A percentile compares a stretch with the other conserved stretches of the same genome.
phyloP scores from a whole-genome alignment of 2,888 invertebrate genomes.

The Diarsia dahlii region DNA sequence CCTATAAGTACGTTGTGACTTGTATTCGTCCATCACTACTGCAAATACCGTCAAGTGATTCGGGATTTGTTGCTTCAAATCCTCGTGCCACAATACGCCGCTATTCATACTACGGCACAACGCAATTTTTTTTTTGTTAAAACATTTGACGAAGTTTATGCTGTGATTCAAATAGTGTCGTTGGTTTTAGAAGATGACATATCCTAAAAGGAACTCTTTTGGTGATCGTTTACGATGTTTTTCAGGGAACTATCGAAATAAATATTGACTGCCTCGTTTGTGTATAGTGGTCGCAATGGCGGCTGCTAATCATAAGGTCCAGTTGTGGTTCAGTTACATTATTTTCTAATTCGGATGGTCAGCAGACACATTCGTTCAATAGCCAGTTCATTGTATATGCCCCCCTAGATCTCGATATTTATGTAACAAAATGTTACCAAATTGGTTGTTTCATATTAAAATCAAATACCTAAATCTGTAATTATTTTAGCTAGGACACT shows the following conservation, averaged over 20 bases:
- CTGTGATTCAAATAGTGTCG: slow-evolving; percentile 19
- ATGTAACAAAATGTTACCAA: not conserved
- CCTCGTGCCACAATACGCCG: slow-evolving; percentile 47
- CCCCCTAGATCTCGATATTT: not conserved
- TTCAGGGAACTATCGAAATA: not conserved
- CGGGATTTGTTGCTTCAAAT: slow-evolving; percentile 69
- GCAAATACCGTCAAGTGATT: slow-evolving; percentile 71
- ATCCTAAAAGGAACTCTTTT: slow-evolving; percentile 5
- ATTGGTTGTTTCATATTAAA: not conserved
- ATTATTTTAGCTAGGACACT: not conserved
- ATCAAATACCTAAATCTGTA: not conserved
- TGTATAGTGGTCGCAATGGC: too few relatives aligned
- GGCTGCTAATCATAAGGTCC: too few relatives aligned
- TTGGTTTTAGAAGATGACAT: not conserved
- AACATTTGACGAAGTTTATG: slow-evolving; percentile 25
- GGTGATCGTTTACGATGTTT: slow-evolving; percentile 3
- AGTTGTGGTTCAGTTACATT: too few relatives aligned
- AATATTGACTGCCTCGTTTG: not conserved
- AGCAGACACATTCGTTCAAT: too few relatives aligned
- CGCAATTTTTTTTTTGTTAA: slow-evolving; percentile 41
- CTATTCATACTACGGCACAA: slow-evolving; percentile 34
- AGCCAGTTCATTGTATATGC: too few relatives aligned
- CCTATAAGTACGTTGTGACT: slow-evolving; percentile 57
- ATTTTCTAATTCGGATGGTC: too few relatives aligned
- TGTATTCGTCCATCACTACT: slow-evolving; percentile 70